phyloP scores from a whole-genome alignment of 2,888 invertebrate genomes.

The Leptopterna dolabrata region DNA sequence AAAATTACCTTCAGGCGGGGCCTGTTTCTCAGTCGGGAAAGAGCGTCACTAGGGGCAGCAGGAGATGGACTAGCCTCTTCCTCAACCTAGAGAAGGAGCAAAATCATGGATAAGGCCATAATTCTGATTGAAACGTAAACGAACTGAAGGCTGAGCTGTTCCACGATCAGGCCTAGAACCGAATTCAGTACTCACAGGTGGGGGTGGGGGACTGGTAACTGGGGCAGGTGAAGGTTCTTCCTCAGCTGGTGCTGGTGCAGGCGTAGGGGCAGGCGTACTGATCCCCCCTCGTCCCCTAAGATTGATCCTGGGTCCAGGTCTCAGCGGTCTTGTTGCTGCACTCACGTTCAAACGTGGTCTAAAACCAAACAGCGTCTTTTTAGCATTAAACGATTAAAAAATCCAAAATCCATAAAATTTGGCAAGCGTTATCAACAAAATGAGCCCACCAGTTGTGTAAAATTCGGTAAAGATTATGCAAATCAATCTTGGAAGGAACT shows the following conservation, averaged over 20 bases:
- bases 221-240: conserved; percentile 26
- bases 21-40: conserved; percentile 68
- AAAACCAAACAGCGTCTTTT: no score
- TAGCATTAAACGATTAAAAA: no score
- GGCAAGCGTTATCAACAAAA: no score
- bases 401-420: no score
- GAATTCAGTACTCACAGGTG: background rate
- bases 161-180: no score
- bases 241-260: conserved; percentile 5
- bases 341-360: conserved; percentile 67
- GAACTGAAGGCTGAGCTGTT: no score
- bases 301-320: conserved; percentile 77
- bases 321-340: conserved; percentile 70
- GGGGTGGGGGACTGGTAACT: background rate
- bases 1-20: conserved; percentile 68
- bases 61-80: conserved; percentile 49
- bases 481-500: no score
- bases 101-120: background rate
- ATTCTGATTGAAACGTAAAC: background rate
- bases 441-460: no score
- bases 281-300: conserved; percentile 64
- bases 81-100: background rate
- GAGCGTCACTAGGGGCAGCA: conserved; percentile 63
- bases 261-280: conserved; percentile 40
- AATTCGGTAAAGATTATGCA: no score